These are phyloP conservation scores for Habrosyne pyritoides DNA, from an alignment of 2,888 invertebrate genomes.

Conservation along the genomic window DNA sequence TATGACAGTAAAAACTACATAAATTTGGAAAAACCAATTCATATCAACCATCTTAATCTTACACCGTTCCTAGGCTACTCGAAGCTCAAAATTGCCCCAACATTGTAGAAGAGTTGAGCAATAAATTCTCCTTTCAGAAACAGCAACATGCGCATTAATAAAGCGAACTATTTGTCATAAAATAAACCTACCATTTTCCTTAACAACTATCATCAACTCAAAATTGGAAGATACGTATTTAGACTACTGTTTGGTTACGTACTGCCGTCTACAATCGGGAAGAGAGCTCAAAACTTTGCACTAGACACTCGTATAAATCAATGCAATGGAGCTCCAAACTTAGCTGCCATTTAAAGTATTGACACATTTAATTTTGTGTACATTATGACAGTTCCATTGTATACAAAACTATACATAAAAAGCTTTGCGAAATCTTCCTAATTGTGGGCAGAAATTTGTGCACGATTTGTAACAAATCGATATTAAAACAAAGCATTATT, in stretches of 20 bases:
- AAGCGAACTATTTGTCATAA: constrained; percentile 27
- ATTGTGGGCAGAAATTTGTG: constrained; percentile 48
- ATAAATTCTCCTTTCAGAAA: constrained; percentile 5
- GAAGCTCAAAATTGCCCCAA: background rate
- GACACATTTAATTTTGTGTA: background rate
- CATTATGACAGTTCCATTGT: background rate
- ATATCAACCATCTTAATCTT: too few species aligned
- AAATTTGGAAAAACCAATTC: too few species aligned
- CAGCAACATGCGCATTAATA: constrained; percentile 19
- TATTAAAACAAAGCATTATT: constrained; percentile 8
- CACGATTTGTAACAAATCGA: constrained; percentile 33
- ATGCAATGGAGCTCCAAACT: too few species aligned
- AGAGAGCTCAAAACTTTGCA: background rate
- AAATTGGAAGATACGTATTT: constrained; percentile 63
- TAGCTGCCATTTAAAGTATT: too few species aligned
- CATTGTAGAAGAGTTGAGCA: background rate
- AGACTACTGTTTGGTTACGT: constrained; percentile 60
- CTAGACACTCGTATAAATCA: background rate
- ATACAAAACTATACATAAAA: background rate
- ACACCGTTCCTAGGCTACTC: background rate
- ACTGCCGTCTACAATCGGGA: constrained; percentile 22
- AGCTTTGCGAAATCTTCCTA: background rate
- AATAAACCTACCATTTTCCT: constrained; percentile 48
- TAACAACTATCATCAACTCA: constrained; percentile 59
- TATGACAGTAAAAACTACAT: too few species aligned